Evolutionary conservation across 1,140 invertebrate genomes (phyloP).

Genomic region (Glossosoma conforme): DNA sequence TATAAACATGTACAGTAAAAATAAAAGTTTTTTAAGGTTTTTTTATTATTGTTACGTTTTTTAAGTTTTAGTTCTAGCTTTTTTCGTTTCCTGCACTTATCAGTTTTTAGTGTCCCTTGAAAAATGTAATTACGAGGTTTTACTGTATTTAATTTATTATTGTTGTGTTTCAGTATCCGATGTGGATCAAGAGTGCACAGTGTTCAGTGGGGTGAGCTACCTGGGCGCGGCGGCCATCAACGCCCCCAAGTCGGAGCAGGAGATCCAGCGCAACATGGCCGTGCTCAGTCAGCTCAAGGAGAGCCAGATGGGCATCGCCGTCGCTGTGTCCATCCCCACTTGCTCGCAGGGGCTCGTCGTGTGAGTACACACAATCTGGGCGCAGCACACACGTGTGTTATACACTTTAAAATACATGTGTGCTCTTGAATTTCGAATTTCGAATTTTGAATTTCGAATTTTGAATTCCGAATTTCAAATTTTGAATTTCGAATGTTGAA

Average conservation of each 20-base stretch:
- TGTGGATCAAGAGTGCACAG: slow-evolving; percentile 79
- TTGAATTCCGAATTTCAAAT: too few relatives aligned
- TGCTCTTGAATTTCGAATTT: too few relatives aligned
- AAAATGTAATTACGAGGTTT: too few relatives aligned
- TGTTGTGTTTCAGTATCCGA: slow-evolving; percentile 56
- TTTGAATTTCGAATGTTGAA: too few relatives aligned
- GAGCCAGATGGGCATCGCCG: slow-evolving; percentile 75
- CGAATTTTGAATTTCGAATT: too few relatives aligned
- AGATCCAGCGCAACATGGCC: slow-evolving; percentile 92
- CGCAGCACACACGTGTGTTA: background rate
- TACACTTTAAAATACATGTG: background rate
- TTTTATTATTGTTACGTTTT: too few relatives aligned
- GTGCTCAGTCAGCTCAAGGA: slow-evolving; percentile 61
- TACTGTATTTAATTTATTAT: too few relatives aligned
- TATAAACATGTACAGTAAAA: too few relatives aligned
- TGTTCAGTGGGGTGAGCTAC: slow-evolving; percentile 92
- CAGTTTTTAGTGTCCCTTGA: too few relatives aligned
- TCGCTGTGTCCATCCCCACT: slow-evolving; percentile 87
- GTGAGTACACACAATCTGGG: slow-evolving; percentile 52
- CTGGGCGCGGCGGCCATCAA: slow-evolving; percentile 89
- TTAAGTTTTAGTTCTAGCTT: too few relatives aligned
- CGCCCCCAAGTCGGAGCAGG: slow-evolving; percentile 88
- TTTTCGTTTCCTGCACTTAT: too few relatives aligned
- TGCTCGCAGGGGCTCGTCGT: slow-evolving; percentile 80
- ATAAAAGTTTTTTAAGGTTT: too few relatives aligned